phyloP scores from a whole-genome alignment of 2,888 invertebrate genomes.

The Mythimna vitellina region DNA sequence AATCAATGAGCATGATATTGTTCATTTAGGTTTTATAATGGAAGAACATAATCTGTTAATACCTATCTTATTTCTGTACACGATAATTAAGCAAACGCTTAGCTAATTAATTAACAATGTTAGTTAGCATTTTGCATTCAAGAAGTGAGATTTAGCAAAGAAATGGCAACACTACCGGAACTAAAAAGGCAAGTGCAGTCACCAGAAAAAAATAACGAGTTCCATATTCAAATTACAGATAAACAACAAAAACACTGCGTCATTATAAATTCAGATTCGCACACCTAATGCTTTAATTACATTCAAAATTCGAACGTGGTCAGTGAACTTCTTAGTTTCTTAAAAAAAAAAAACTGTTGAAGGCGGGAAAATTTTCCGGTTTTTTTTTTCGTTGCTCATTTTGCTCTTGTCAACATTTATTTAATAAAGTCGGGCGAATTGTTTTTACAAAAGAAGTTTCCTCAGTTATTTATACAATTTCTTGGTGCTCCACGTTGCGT shows the following conservation, averaged over 20 bases:
- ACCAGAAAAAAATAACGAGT: slow-evolving; percentile 36
- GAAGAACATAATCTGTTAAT: background rate
- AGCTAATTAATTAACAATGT: background rate
- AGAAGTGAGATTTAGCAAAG: slow-evolving; percentile 2
- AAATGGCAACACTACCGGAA: slow-evolving; percentile 12
- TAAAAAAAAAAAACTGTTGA: background rate
- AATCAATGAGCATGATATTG: background rate
- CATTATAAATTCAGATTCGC: slow-evolving; percentile 38
- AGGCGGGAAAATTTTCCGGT: background rate
- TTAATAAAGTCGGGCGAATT: background rate
- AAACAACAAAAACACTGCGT: slow-evolving; percentile 32
- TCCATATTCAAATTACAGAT: slow-evolving; percentile 30
- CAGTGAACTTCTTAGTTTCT: slow-evolving; percentile 43
- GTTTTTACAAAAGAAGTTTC: background rate
- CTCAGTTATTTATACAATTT: slow-evolving; percentile 15
- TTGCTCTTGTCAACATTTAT: background rate
- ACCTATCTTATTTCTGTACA: background rate
- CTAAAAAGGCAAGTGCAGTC: slow-evolving; percentile 23
- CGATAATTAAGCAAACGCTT: background rate
- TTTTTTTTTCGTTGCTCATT: background rate
- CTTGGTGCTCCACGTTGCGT: slow-evolving; percentile 33
- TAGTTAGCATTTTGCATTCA: background rate
- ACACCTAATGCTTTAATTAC: slow-evolving; percentile 33
- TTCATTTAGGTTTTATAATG: background rate
- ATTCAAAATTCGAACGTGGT: slow-evolving; percentile 36